Evolutionary conservation across 2,888 invertebrate species (phyloP).

Genomic region (Hermodice carunculata): DNA sequence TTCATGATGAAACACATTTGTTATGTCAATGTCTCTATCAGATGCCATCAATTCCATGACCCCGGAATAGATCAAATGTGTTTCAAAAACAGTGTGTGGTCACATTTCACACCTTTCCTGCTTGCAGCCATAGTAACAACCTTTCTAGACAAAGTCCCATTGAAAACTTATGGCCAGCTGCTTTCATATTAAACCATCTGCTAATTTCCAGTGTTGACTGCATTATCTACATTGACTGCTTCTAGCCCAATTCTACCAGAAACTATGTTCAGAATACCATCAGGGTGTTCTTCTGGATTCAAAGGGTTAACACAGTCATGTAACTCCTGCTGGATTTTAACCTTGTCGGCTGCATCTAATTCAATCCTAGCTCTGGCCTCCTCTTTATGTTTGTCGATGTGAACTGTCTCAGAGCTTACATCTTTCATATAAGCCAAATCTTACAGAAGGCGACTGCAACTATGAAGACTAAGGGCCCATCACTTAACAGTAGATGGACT

Average conservation of each 20-base stretch:
- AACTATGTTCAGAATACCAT: conserved; percentile 2
- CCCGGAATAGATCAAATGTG: too few relatives aligned
- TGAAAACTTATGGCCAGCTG: conserved; percentile 4
- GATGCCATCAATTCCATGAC: conserved; percentile 13
- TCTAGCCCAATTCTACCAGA: conserved; percentile 9
- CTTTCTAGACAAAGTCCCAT: conserved; percentile 3
- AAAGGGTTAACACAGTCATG: conserved; percentile 20
- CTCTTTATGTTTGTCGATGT: conserved; percentile 28
- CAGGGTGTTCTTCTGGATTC: conserved; percentile 14
- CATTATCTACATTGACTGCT: conserved; percentile 22
- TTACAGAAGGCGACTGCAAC: conserved; percentile 20
- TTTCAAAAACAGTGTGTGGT: conserved; percentile 15
- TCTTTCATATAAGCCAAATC: conserved; percentile 13
- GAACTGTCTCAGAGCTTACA: too few relatives aligned
- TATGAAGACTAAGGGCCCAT: conserved; percentile 43
- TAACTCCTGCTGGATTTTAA: conserved; percentile 17
- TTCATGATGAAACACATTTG: too few relatives aligned
- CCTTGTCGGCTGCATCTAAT: conserved; percentile 24
- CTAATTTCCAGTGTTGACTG: conserved; percentile 1
- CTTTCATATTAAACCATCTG: conserved; percentile 3
- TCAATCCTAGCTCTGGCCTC: conserved; percentile 22
- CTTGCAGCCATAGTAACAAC: conserved; percentile 12
- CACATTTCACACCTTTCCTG: conserved; percentile 1
- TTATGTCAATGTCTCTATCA: conserved; percentile 16
- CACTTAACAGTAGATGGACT: conserved; percentile 36